A percentile compares a stretch with the other conserved stretches of the same genome.
phyloP scores from a whole-genome alignment of 2,113 vertebrate genomes.

The Etheostoma spectabile region DNA sequence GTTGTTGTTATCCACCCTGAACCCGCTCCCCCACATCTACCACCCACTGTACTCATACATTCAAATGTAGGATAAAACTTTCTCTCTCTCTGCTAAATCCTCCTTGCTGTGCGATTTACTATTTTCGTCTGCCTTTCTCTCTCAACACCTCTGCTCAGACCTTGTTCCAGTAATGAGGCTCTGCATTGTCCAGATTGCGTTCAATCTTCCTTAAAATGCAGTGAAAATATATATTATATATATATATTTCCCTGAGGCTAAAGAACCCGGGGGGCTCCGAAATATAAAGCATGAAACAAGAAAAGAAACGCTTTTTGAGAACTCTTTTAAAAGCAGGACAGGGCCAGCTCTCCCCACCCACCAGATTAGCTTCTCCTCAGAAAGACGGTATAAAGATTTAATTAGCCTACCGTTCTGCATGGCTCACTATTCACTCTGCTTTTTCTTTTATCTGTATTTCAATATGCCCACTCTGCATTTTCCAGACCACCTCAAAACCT shows the following conservation, averaged over 20 bases:
- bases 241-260: conserved; percentile 29
- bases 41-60: conserved; percentile 71
- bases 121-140: conserved; percentile 23
- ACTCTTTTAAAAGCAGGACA: conserved; percentile 51
- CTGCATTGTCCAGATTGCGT: conserved; percentile 65
- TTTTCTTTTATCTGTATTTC: conserved; percentile 71
- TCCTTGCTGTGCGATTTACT: conserved; percentile 60
- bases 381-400: conserved; percentile 76
- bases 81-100: conserved; percentile 57
- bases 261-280: conserved; percentile 70
- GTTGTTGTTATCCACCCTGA: conserved; percentile 51
- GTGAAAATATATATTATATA: background rate
- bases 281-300: conserved; percentile 54
- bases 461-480: conserved; percentile 73
- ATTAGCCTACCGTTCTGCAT: conserved; percentile 67
- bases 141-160: conserved; percentile 48
- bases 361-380: conserved; percentile 73
- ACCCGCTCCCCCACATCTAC: conserved; percentile 4
- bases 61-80: conserved; percentile 70
- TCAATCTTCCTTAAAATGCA: conserved; percentile 65
- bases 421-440: conserved; percentile 47
- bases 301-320: conserved; percentile 60
- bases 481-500: conserved; percentile 70
- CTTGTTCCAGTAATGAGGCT: conserved; percentile 69
- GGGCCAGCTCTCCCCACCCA: conserved; percentile 66